These are phyloP conservation scores for Galago senegalensis DNA, from an alignment of 2,797 vertebrate species.

Conservation along the genomic window DNA sequence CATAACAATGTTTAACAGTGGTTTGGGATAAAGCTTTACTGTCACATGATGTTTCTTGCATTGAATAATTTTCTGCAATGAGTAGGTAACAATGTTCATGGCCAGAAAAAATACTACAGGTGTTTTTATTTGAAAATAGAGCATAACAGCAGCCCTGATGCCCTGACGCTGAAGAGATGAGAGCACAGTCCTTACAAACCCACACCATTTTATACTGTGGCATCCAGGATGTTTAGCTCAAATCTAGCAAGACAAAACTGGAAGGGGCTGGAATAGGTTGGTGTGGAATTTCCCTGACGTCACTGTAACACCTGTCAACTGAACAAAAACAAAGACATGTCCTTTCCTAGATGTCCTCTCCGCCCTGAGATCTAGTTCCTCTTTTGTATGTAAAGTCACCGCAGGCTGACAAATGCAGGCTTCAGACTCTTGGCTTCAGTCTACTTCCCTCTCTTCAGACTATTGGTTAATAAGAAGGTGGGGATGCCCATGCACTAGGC, in stretches of 20 bases:
- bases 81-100: conserved; percentile 50
- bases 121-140: conserved; percentile 67
- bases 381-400: not conserved
- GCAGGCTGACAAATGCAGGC: not conserved
- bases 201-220: not conserved
- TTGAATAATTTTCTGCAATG: not conserved
- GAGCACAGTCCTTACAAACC: not conserved
- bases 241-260: conserved; percentile 32
- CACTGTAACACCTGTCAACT: conserved; percentile 35
- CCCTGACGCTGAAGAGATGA: conserved; percentile 1
- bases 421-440: not conserved
- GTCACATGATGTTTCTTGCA: not conserved
- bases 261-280: not conserved
- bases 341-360: not conserved
- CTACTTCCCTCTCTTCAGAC: not conserved
- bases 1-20: not conserved
- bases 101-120: not conserved
- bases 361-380: not conserved
- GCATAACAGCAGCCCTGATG: not conserved
- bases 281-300: conserved; percentile 22
- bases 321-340: conserved; percentile 41
- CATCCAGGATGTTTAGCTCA: not conserved
- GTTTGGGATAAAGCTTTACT: not conserved
- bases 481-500: not conserved
- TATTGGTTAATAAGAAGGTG: not conserved